Conservation (phyloP, 2,888 invertebrate genomes). For the Watsonalla binaria region DNA sequence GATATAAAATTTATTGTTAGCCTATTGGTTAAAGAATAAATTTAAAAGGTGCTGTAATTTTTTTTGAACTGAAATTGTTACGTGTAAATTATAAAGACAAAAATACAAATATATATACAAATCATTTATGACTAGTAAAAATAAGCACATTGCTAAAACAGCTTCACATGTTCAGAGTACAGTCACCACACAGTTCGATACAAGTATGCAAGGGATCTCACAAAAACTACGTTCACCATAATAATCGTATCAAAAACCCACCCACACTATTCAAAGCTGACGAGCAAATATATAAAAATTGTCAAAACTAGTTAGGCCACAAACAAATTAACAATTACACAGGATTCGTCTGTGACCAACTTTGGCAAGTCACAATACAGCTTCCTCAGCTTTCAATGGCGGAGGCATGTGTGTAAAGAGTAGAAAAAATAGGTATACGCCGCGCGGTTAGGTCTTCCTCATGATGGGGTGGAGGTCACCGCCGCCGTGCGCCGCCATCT, state of each 20-base stretch:
- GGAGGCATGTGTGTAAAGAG: slow-evolving; percentile 34
- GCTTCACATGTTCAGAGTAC: slow-evolving; percentile 37
- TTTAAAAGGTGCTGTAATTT: slow-evolving; percentile 37
- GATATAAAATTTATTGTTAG: slow-evolving; percentile 55
- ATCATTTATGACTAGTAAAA: slow-evolving; percentile 74
- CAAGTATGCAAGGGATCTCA: slow-evolving; percentile 55
- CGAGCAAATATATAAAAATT: slow-evolving; percentile 28
- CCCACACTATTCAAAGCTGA: slow-evolving; percentile 43
- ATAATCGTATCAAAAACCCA: slow-evolving; percentile 55
- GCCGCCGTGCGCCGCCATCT: slow-evolving; percentile 66
- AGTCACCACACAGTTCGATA: slow-evolving; percentile 46
- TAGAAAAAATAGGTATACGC: slow-evolving; percentile 26
- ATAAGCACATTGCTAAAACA: slow-evolving; percentile 60
- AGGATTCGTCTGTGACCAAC: slow-evolving; percentile 19
- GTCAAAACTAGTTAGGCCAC: slow-evolving; percentile 36
- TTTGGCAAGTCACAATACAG: slow-evolving; percentile 18
- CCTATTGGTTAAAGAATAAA: slow-evolving; percentile 39
- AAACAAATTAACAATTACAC: slow-evolving; percentile 25
- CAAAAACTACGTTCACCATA: slow-evolving; percentile 41
- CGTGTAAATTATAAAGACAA: slow-evolving; percentile 55
- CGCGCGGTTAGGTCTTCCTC: slow-evolving; percentile 53
- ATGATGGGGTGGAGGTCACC: slow-evolving; percentile 66
- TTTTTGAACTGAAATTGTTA: slow-evolving; percentile 53
- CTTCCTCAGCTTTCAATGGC: slow-evolving; percentile 34
- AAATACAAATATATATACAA: slow-evolving; percentile 69